These are phyloP conservation scores for Phytoseiulus persimilis DNA, from an alignment of 2,888 invertebrate species.

Conservation along the genomic window DNA sequence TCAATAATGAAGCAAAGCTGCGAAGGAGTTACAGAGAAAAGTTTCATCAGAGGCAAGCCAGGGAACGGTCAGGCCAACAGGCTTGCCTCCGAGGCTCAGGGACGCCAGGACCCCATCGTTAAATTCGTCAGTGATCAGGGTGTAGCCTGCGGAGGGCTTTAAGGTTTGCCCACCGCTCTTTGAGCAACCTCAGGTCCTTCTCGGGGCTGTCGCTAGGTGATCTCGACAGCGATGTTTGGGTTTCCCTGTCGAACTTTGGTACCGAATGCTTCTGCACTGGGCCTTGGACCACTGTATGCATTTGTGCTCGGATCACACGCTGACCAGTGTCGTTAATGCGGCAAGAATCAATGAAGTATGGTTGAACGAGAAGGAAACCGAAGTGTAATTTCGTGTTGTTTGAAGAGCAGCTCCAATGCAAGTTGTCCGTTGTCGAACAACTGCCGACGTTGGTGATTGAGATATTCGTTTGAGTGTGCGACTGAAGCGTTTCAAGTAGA, in stretches of 20 bases:
- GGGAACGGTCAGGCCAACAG: conserved; percentile 33
- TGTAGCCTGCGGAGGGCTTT: background rate
- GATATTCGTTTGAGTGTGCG: background rate
- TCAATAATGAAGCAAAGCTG: background rate
- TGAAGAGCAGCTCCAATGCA: background rate
- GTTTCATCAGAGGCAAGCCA: conserved; percentile 36
- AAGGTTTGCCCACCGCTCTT: background rate
- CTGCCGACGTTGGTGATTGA: background rate
- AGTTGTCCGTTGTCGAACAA: background rate
- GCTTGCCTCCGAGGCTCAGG: conserved; percentile 32
- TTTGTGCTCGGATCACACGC: background rate
- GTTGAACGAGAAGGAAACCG: background rate
- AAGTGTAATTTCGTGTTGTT: background rate
- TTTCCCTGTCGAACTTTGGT: no score
- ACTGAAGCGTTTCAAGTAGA: background rate
- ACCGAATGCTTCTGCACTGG: background rate
- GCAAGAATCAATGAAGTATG: background rate
- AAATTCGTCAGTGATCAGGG: conserved; percentile 5
- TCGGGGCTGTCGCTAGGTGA: background rate
- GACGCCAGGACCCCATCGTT: background rate
- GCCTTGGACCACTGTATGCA: background rate
- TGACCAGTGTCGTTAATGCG: background rate
- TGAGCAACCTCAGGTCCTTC: background rate
- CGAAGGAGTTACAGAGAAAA: background rate
- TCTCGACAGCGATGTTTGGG: no score